Base-by-base conservation (phyloP, 1,140 invertebrate genomes). In the Lordiphosa stackelbergi region DNA sequence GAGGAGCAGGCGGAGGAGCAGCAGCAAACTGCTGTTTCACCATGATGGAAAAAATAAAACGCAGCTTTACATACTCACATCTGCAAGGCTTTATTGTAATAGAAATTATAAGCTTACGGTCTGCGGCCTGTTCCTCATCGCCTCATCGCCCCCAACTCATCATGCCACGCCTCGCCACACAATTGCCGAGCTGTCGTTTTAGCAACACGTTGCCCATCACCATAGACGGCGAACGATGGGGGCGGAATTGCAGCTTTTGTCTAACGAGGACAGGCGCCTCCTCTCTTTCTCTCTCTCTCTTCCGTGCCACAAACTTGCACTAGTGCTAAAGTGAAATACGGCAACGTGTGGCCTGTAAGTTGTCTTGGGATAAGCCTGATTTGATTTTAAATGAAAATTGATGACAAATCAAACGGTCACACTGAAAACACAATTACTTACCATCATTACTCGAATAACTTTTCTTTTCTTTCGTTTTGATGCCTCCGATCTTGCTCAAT, bases 161-260 rank as follows among this genome's bases (percentile, higher is more conserved):
- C 28, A 24, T 8, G 3, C 0, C 22, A 5, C 5, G 22, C 22
- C 12, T 8, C 12, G 8, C 7, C 38, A 42, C 45, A 52, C 60
- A 69, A 73, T 72, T 65, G 62, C 41, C 24, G 34, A 40, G 46
- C 60, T 68, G 83, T 66, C 81, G 66, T 64, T 85, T 73, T 83
- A 83, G 75, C 69, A 85, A 85, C 81, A 84, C 74, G 72, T 85
- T 69, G 69, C 53, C 73, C 78, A 58, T 63, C 71, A 61, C 70
- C 65, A 77, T 58, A 45, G 52, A 49, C n/a, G 24, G 24, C 49
- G 35, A 24, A 13, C 7, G 38, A 13, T 1, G 3, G 13, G 2
- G 22, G 22, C 7, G 38, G 38, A 7, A 12, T 9, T 36, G 22
- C 41, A 34, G 40, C 19, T 12, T 53, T 16, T 46, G 19, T 36